phyloP scores from a whole-genome alignment of 1,140 invertebrate genomes.

The Drosophila insularis region DNA sequence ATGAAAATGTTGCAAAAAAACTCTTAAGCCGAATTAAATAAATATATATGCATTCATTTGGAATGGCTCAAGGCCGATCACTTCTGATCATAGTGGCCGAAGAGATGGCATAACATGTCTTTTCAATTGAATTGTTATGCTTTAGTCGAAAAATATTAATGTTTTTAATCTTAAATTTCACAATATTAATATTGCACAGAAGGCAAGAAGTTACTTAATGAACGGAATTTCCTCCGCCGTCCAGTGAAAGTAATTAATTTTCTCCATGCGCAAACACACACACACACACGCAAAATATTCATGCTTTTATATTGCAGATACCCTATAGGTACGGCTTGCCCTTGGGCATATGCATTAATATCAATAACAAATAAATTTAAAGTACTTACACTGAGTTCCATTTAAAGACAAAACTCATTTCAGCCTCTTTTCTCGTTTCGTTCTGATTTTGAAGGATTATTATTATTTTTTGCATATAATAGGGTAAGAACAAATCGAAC shows the following conservation, averaged over 20 bases:
- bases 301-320: slow-evolving; percentile 18
- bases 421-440: too few relatives aligned
- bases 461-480: neutral
- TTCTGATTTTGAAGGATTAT: too few relatives aligned
- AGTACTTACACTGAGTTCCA: too few relatives aligned
- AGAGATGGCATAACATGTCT: too few relatives aligned
- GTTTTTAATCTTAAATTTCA: neutral
- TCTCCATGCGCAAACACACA: slow-evolving; percentile 14
- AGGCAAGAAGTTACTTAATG: slow-evolving; percentile 51
- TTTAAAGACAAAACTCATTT: too few relatives aligned
- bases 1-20: neutral
- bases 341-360: neutral
- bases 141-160: slow-evolving; percentile 24
- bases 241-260: slow-evolving; percentile 65
- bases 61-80: too few relatives aligned
- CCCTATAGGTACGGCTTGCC: neutral
- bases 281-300: slow-evolving; percentile 35
- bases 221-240: slow-evolving; percentile 15
- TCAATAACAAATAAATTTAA: neutral
- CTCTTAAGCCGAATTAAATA: neutral
- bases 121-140: slow-evolving; percentile 1
- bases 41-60: too few relatives aligned
- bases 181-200: slow-evolving; percentile 1
- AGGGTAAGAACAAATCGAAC: neutral
- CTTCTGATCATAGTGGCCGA: too few relatives aligned